These are phyloP conservation scores for Pseudopleuronectes americanus DNA, from an alignment of 2,797 vertebrate genomes.

Conservation along the genomic window DNA sequence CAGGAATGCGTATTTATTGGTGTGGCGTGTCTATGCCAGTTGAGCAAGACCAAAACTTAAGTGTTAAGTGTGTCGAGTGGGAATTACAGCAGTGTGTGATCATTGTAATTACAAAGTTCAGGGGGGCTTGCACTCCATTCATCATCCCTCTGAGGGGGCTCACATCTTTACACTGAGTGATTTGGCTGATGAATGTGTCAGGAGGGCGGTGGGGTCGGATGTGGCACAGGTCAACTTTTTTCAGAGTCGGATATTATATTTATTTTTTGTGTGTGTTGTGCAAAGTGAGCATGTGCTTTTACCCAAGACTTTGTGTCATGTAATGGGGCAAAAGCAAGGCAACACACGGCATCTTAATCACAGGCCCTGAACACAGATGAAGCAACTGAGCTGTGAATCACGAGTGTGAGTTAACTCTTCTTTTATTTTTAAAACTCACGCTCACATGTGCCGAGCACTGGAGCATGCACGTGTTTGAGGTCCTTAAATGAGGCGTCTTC, in stretches of 20 bases:
- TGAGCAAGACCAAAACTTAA: constrained; percentile 46
- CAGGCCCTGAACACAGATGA: constrained; percentile 19
- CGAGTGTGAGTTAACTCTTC: constrained; percentile 22
- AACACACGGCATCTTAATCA: constrained; percentile 26
- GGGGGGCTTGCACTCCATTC: constrained; percentile 54
- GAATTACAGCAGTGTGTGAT: constrained; percentile 75
- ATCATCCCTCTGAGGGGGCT: constrained; percentile 61
- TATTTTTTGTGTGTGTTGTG: background rate
- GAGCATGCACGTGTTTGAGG: constrained; percentile 62
- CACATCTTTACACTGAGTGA: constrained; percentile 53
- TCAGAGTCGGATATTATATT: constrained; percentile 27
- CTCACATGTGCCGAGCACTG: constrained; percentile 35
- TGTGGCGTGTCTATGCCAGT: constrained; percentile 74
- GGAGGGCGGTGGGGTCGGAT: constrained; percentile 13
- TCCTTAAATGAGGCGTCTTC: constrained; percentile 62
- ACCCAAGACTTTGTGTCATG: constrained; percentile 1
- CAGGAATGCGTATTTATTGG: constrained; percentile 78
- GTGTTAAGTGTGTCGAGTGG: constrained; percentile 67
- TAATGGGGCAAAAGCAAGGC: constrained; percentile 7
- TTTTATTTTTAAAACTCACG: constrained; percentile 36
- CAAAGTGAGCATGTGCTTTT: background rate
- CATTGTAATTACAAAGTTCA: constrained; percentile 74
- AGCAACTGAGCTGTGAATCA: constrained; percentile 51
- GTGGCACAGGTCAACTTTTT: constrained; percentile 13
- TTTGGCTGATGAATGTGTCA: constrained; percentile 52